phyloP scores from a whole-genome alignment of 2,888 invertebrate genomes.

The Amphipyra berbera region DNA sequence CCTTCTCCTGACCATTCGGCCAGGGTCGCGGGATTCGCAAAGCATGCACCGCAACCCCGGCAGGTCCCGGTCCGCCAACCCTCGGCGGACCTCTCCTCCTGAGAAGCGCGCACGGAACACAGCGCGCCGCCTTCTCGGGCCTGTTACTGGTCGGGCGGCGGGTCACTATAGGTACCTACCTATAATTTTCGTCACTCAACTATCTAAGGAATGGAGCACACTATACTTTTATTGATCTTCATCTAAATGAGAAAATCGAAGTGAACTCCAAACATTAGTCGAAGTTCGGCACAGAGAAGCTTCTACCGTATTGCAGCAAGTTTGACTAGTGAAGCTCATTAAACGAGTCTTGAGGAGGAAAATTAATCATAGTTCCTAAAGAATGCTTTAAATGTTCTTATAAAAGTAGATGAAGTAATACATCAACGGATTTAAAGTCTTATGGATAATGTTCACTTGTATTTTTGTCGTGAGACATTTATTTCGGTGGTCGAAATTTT shows the following conservation, averaged over 20 bases:
- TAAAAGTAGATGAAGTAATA: slow-evolving; percentile 11
- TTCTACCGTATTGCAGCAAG: slow-evolving; percentile 24
- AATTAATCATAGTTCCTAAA: slow-evolving; percentile 42
- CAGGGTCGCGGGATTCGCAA: too few species aligned
- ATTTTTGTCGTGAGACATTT: background rate
- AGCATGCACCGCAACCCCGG: too few species aligned
- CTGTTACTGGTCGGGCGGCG: too few species aligned
- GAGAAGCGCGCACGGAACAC: too few species aligned
- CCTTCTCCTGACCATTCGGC: too few species aligned
- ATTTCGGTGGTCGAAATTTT: too few species aligned
- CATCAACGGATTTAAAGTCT: background rate
- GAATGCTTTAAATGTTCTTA: slow-evolving; percentile 29
- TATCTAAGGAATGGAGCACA: background rate
- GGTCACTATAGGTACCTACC: too few species aligned
- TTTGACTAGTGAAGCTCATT: slow-evolving; percentile 42
- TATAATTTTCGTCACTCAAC: background rate
- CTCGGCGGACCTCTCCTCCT: too few species aligned
- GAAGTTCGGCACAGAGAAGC: slow-evolving; percentile 26
- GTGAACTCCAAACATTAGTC: slow-evolving; percentile 34
- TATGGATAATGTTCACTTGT: background rate
- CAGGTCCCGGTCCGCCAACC: too few species aligned
- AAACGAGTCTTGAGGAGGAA: slow-evolving; percentile 31
- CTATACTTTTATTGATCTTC: slow-evolving; percentile 31
- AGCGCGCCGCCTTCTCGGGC: too few species aligned
- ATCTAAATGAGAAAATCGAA: slow-evolving; percentile 43